Evolutionary conservation across 2,888 invertebrate genomes (phyloP), one percentile per base, ranked within the genome.

Genomic region (Drosophila prostipennis): DNA sequence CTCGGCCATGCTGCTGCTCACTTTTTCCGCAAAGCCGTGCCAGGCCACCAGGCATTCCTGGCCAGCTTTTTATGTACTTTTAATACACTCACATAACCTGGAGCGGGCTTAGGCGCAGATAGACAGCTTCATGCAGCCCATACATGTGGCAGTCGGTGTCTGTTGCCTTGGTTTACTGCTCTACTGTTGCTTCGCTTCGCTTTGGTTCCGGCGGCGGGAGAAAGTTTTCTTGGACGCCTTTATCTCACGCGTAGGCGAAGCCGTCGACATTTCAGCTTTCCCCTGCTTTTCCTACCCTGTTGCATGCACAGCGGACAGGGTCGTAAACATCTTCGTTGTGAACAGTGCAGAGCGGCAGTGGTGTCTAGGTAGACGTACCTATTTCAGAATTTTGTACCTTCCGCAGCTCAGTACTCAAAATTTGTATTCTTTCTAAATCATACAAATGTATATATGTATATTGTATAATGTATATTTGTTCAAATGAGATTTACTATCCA

Each of bases 141-240:
- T 37, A 45, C 51, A 49, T 52, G 63, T 39, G 49, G 26, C 64
- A 26, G 13, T 16, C 16, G 34, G 37, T 52, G 45, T 40, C 64
- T 39, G 69, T 69, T 55, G 73, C 49, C 55, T 49, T 57, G 45
- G 64, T 53, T 76, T 84, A 61, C 77, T 76, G 83, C 73, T 56
- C 73, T 87, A 70, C 78, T 76, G 83, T 78, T 80, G 78, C 81
- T 77, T 77, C 55, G 60, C 49, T 6, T 39, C 16, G 60, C 49
- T 6, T 39, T n/a, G 29, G 8, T 49, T 34, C 37, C 14, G 61
- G 26, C 29, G 13, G 43, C 40, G 39, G 53, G 75, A 26, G 57
- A 74, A 74, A 74, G 52, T 74, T 71, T 72, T 52, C 69, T 40
- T 43, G 36, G 49, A 32, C 43, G 59, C 54, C 40, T 59, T 48